Evolutionary conservation across 2,797 vertebrate species (phyloP).

Genomic region (Tragopan temminckii): DNA sequence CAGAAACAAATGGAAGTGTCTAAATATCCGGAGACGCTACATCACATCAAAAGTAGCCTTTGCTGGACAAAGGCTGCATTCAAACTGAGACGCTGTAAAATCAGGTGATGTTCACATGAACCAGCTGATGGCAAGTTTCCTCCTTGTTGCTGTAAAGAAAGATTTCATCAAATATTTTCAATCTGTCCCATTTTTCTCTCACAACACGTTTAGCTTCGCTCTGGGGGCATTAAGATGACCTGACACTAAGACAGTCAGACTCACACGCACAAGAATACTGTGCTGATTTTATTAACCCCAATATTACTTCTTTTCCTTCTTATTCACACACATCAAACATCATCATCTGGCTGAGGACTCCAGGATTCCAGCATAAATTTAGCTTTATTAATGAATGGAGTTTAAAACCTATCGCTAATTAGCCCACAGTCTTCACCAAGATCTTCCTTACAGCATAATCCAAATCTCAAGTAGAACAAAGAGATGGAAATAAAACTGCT

Average conservation of each 20-base stretch:
- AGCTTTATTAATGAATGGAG: background rate
- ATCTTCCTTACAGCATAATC: background rate
- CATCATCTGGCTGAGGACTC: background rate
- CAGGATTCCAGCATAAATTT: background rate
- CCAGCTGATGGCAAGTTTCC: background rate
- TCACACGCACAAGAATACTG: background rate
- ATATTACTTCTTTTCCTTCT: background rate
- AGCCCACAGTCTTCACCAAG: background rate
- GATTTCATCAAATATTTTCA: background rate
- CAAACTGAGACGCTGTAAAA: background rate
- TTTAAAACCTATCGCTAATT: background rate
- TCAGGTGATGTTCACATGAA: background rate
- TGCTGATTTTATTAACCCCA: background rate
- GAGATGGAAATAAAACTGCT: background rate
- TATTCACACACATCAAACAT: background rate
- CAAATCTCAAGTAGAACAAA: background rate
- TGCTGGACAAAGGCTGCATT: background rate
- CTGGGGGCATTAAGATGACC: background rate
- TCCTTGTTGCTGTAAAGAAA: background rate
- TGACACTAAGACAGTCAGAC: background rate
- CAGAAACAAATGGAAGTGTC: background rate
- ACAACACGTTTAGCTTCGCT: background rate
- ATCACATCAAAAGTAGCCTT: background rate
- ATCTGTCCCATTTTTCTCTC: background rate
- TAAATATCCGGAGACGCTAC: background rate